These are phyloP conservation scores for Arremon aurantiirostris DNA, from an alignment of 2,797 vertebrate species.

Conservation along the genomic window DNA sequence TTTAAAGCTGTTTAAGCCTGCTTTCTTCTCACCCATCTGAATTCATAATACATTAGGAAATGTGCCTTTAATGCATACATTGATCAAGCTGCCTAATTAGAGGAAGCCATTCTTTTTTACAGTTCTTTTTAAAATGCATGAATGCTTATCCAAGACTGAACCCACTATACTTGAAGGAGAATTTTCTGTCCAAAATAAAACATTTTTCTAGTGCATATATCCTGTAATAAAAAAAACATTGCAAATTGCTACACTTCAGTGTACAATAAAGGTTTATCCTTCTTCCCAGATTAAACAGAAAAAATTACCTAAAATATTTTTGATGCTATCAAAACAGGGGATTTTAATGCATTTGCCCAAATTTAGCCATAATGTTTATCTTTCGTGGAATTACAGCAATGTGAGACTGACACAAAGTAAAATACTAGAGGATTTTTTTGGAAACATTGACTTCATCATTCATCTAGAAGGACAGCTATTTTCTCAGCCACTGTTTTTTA, in stretches of 20 bases:
- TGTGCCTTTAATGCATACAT: constrained; percentile 37
- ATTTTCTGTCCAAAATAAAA: not conserved
- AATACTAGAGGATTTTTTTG: not conserved
- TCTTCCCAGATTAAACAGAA: not conserved
- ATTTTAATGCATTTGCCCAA: not conserved
- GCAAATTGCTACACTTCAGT: not conserved
- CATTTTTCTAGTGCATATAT: not conserved
- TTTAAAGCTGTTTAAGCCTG: constrained; percentile 30
- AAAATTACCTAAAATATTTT: not conserved
- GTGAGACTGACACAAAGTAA: not conserved
- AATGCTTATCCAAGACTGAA: not conserved
- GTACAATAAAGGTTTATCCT: not conserved
- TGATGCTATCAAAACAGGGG: not conserved
- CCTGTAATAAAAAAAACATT: not conserved
- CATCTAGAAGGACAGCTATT: not conserved
- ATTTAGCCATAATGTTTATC: not conserved
- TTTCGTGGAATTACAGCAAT: not conserved
- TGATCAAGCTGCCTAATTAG: constrained; percentile 38
- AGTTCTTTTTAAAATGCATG: not conserved
- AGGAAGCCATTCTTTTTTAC: constrained; percentile 14
- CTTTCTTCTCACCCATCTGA: constrained; percentile 34
- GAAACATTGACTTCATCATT: not conserved
- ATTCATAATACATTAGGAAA: constrained; percentile 47
- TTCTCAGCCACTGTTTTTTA: not conserved
- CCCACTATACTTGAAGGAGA: not conserved